A percentile compares a stretch with the other conserved stretches of the same genome.
These are phyloP conservation scores for Todiramphus saurophagus DNA, from an alignment of 2,113 vertebrate genomes.

Conservation along the genomic window DNA sequence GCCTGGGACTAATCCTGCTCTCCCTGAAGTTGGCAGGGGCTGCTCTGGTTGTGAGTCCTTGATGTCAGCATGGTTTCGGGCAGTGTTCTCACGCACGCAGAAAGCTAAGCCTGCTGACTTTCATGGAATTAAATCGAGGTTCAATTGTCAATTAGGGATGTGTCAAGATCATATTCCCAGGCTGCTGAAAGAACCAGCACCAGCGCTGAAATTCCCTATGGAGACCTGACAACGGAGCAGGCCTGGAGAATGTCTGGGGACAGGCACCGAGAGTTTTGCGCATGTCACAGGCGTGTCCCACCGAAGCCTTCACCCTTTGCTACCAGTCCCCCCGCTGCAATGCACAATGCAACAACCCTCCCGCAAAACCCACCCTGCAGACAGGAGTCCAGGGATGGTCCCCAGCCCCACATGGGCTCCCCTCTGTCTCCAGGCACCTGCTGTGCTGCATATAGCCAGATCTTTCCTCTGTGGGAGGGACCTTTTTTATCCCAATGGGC, in stretches of 20 bases:
- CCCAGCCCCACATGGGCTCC: rapidly evolving
- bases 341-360: background rate
- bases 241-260: background rate
- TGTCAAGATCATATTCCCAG: background rate
- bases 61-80: rapidly evolving
- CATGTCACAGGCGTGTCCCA: rapidly evolving
- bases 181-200: background rate
- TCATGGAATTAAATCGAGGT: background rate
- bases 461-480: background rate
- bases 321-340: rapidly evolving
- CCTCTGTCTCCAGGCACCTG: background rate
- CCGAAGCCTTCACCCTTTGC: background rate
- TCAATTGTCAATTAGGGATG: background rate
- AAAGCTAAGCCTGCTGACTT: background rate
- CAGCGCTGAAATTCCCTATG: background rate
- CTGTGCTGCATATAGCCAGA: background rate
- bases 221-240: background rate
- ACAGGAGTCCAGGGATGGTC: background rate
- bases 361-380: background rate
- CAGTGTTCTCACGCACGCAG: background rate
- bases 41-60: background rate
- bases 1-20: background rate
- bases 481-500: background rate
- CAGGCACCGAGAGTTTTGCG: background rate
- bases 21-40: background rate